Conservation (phyloP, 2,888 invertebrate genomes). For the Brachypterus glaber region DNA sequence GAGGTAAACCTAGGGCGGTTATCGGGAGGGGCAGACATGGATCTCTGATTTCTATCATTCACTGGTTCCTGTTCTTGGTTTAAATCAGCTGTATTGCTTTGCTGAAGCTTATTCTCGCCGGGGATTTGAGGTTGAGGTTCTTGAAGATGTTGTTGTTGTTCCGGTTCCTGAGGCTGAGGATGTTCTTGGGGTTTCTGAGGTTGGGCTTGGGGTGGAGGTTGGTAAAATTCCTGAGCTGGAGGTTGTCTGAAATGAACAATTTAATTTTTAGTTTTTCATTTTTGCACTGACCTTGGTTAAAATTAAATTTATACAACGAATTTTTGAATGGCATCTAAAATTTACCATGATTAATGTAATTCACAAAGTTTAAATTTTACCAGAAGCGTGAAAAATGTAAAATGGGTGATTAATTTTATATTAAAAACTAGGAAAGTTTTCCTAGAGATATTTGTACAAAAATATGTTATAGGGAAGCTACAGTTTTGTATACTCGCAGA, state of each 20-base stretch:
- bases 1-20: constrained; percentile 35
- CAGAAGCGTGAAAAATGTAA: no score
- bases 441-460: no score
- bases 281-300: no score
- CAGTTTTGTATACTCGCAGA: no score
- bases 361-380: no score
- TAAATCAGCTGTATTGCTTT: constrained; percentile 69
- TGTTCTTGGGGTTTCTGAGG: constrained; percentile 11
- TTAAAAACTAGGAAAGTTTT: no score
- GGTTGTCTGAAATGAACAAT: constrained; percentile 13
- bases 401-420: no score
- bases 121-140: not conserved
- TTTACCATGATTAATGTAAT: no score
- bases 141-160: constrained; percentile 1
- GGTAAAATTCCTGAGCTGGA: constrained; percentile 14
- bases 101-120: constrained; percentile 29
- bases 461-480: no score
- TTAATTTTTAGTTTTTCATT: no score
- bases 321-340: no score
- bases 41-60: constrained; percentile 55
- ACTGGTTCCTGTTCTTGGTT: constrained; percentile 56
- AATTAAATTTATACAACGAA: no score
- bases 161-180: constrained; percentile 7
- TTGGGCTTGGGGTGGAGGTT: constrained; percentile 11
- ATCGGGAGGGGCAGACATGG: constrained; percentile 74